Percentiles rank a stretch among this genome's conserved stretches.
phyloP scores from a whole-genome alignment of 2,797 vertebrate species.

The Florisuga fusca region DNA sequence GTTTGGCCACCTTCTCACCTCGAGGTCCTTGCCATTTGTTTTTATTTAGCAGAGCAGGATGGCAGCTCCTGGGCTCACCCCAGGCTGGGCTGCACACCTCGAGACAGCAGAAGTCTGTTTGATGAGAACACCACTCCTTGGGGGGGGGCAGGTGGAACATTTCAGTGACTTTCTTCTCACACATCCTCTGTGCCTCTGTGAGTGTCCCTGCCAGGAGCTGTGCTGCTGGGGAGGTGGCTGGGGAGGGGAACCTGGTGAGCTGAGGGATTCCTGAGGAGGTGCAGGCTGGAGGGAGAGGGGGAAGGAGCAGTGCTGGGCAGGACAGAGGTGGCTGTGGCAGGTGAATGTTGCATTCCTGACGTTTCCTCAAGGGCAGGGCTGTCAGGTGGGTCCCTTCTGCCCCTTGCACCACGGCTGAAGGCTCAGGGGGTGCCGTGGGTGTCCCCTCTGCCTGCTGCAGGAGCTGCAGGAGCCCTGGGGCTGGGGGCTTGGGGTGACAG shows the following conservation, averaged over 20 bases:
- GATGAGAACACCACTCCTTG: background rate
- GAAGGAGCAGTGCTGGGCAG: background rate
- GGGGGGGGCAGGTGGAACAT: background rate
- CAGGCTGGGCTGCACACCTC: background rate
- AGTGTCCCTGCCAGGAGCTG: background rate
- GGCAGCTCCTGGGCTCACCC: background rate
- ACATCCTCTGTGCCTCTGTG: accelerated
- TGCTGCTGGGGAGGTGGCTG: background rate
- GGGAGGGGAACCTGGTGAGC: background rate
- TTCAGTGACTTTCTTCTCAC: background rate
- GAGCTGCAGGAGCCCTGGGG: no score
- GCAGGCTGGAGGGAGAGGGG: background rate
- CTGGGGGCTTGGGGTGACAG: no score
- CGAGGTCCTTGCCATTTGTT: background rate
- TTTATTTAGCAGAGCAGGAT: background rate
- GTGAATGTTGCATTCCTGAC: background rate
- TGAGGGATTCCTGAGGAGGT: background rate
- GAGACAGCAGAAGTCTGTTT: background rate
- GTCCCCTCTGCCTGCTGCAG: background rate
- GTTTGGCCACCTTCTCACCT: background rate
- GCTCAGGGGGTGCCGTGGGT: background rate
- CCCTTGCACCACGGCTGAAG: no score
- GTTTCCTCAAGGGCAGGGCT: background rate
- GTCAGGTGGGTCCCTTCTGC: background rate
- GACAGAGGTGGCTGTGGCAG: background rate